Base-by-base conservation (phyloP, 2,888 invertebrate genomes). In the Drosophila longiperda region DNA sequence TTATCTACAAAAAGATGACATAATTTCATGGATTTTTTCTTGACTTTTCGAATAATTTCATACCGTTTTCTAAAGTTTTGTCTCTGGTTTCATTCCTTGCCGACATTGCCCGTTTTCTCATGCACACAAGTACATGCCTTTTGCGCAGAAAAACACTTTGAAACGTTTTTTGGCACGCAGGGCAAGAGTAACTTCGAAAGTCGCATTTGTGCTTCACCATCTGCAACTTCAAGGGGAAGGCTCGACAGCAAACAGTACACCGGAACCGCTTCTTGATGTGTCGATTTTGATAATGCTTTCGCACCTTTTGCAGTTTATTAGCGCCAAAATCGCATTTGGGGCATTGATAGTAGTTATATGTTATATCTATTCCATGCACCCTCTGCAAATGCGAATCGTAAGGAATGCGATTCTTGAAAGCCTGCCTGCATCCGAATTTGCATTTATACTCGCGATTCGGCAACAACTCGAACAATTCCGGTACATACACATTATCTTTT, bases 361-460 rank as follows among this genome's bases (percentile, higher is more conserved):
- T n/a, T n/a, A n/a, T n/a, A n/a, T n/a, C n/a, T n/a, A n/a, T n/a
- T n/a, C n/a, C 38, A 15, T 83, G 80, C 0, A 45, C 7, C 2
- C 9, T 49, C 2, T 52, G n/a, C 53, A 84, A 3, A 40, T 84
- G 82, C 34, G 11, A 0, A 0, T 71, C 23, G 23, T 77, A 82
- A 0, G 59, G 60, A 8, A 0, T 0, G 0, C 77, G 74, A 36
- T 38, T 73, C 53, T 72, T 77, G 29, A 65, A 82, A 17, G 62
- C 60, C 34, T 58, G 76, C 2, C 23, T 45, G 36, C 82, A 81
- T 0, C 58, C 15, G 12, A 38, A 45, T 2, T 49, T 8, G 38
- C 82, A 82, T 6, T 15, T 53, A 9, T 66, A 79, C 33, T 76
- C 48, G 5, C 67, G 71, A 23, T 8, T 3, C 29, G 82, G 71